Base-by-base conservation (phyloP, 1,140 invertebrate genomes). In the Planococcus citri region DNA sequence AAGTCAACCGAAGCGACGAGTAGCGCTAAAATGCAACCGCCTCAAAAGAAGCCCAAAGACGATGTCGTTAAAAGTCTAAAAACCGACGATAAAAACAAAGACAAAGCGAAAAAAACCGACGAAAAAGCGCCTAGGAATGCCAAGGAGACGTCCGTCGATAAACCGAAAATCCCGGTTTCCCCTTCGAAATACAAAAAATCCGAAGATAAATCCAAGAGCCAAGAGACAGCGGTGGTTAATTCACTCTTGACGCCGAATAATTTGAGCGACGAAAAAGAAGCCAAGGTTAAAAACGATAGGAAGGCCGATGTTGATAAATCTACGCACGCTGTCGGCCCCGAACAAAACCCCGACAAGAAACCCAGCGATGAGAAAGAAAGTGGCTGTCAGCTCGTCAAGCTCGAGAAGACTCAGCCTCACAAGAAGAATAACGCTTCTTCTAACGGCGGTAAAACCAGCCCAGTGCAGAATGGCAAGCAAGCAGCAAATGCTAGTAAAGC, bases 91-190 rank as follows among this genome's bases (percentile, higher is more conserved):
- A 25, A 27, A 22, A 1, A 3, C 22, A 4, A 69, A 37, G 22
- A 29, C 8, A 71, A 72, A 64, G 70, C 67, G 41, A 70, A 33
- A 61, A 51, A 67, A 51, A 9, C 57, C 17, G 69, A 72, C 64
- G 69, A 72, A 20, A 72, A 69, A 20, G 25, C 33, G 29, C 10
- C 22, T 27, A 69, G 70, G 38, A n/a, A 69, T 14, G 17, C 17
- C 12, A 51, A 51, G 17, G 61, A 68, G 24, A 17, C 1, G 73
- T 75, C 73, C 73, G 72, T 70, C 72, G 72, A 70, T 76, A 72
- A 74, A 72, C 74, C 73, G 72, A 72, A 72, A 74, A 71, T 72
- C 73, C 72, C 68, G 73, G 69, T 27, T 38, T 37, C 27, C 68
- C 69, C 33, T 41, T 33, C 57, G 25, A 27, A 51, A 14, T 8